Percentiles rank a stretch among this genome's conserved stretches.
These are phyloP conservation scores for Schizopygopsis pylzovi DNA, from an alignment of 2,797 vertebrate species.

Conservation along the genomic window DNA sequence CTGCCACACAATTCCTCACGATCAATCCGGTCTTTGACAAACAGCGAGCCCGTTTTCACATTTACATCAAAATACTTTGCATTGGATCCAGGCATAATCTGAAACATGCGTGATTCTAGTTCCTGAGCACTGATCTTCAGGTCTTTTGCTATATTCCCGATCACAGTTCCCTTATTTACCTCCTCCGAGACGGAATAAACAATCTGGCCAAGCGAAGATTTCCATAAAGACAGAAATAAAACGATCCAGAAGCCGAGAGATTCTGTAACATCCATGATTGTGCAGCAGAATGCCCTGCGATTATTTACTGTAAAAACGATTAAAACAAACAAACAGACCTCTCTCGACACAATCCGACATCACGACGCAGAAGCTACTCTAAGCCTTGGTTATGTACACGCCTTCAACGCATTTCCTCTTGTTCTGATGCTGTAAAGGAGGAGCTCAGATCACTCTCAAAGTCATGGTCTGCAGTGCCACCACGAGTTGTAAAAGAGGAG, in stretches of 20 bases:
- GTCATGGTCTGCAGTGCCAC: constrained; percentile 61
- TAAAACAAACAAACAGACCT: background rate
- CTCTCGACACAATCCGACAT: background rate
- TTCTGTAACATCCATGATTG: constrained; percentile 39
- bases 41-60: constrained; percentile 68
- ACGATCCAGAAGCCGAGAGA: constrained; percentile 53
- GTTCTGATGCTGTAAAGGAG: constrained; percentile 45
- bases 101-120: constrained; percentile 69
- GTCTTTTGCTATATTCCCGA: constrained; percentile 79
- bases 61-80: constrained; percentile 74
- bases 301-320: too few species aligned
- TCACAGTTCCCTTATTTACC: constrained; percentile 76
- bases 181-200: constrained; percentile 81
- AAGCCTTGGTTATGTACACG: background rate
- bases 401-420: constrained; percentile 77
- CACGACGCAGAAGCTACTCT: background rate
- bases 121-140: constrained; percentile 71
- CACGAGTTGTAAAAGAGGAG: constrained; percentile 1
- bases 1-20: constrained; percentile 72
- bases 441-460: constrained; percentile 15
- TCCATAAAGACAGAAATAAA: constrained; percentile 64
- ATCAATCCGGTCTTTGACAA: constrained; percentile 72
- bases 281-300: too few species aligned
- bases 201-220: constrained; percentile 68
- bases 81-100: constrained; percentile 71